Percentiles rank a stretch among this genome's conserved stretches.
phyloP scores from a whole-genome alignment of 2,888 invertebrate species.

The Eubasilissa splendida region DNA sequence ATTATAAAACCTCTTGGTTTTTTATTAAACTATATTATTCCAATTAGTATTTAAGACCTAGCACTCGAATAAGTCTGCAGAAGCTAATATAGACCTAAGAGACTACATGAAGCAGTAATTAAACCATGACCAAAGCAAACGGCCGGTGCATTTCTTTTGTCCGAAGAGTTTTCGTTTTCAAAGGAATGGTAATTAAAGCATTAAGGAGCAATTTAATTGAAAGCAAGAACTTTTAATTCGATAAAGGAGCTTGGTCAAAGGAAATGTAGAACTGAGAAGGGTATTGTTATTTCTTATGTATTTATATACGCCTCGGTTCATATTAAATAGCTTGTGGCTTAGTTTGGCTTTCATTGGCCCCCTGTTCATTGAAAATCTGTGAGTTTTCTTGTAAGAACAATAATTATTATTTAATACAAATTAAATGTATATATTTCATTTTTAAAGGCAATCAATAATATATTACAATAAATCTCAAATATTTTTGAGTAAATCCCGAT shows the following conservation, averaged over 20 bases:
- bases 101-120: constrained; percentile 18
- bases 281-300: too few species aligned
- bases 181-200: constrained; percentile 46
- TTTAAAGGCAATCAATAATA: too few species aligned
- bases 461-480: too few species aligned
- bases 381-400: too few species aligned
- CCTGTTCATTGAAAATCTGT: too few species aligned
- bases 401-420: too few species aligned
- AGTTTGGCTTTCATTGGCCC: too few species aligned
- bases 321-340: too few species aligned
- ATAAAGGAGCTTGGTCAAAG: constrained; percentile 27
- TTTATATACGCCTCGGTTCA: too few species aligned
- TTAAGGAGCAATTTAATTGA: constrained; percentile 41
- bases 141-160: constrained; percentile 40
- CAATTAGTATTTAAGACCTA: background rate
- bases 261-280: background rate
- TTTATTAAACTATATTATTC: background rate
- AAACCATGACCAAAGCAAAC: constrained; percentile 21
- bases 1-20: background rate
- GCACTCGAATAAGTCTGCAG: background rate
- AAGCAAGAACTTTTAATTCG: constrained; percentile 22
- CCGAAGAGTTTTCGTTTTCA: constrained; percentile 24
- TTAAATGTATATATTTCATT: too few species aligned
- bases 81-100: background rate
- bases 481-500: too few species aligned